Evolutionary conservation across 1,140 invertebrate genomes (phyloP), one percentile per base, ranked within the genome.

Genomic region (Heliconius nattereri): DNA sequence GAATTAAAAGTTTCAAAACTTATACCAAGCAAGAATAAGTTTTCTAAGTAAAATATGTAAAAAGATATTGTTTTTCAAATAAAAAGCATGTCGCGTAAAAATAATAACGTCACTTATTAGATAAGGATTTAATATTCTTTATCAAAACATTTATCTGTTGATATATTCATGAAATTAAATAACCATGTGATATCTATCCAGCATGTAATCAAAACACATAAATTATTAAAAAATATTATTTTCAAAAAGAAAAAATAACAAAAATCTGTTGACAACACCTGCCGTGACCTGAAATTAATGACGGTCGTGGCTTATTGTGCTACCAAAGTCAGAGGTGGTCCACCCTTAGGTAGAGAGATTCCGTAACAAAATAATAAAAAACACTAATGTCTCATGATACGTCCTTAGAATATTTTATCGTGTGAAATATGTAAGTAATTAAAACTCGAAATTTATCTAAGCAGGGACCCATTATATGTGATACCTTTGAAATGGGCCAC

Each of bases 231-330:
- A 82, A 89, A 88, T 80, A 89, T 87, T 87, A 91, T 87, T 85
- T 84, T 79, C 82, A 82, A 86, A 86, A 45, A 89, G 87, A 87
- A 85, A 72, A 81, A 85, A 29, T 73, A 76, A 57, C 75, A 85
- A 84, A 82, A 84, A 91, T 88, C 89, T 91, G 90, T 93, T 92
- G 91, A 93, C 91, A 93, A 88, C 82, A 82, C 73, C 89, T 92
- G 90, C 87, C 87, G 87, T 87, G 85, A 80, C 86, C 85, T 88
- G 86, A 89, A 91, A 92, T 93, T 91, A 91, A 93, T 91, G 88
- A 80, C 89, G 90, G 88, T 90, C 86, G 84, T 89, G 84, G 82
- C 79, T 86, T 90, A 90, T 88, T 85, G 78, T 80, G 89, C 91
- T 92, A 90, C 90, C 87, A 91, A 83, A 87, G 85, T 88, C 89